Base-by-base conservation (phyloP, 2,888 invertebrate genomes). In the Standfussiana lucernea region DNA sequence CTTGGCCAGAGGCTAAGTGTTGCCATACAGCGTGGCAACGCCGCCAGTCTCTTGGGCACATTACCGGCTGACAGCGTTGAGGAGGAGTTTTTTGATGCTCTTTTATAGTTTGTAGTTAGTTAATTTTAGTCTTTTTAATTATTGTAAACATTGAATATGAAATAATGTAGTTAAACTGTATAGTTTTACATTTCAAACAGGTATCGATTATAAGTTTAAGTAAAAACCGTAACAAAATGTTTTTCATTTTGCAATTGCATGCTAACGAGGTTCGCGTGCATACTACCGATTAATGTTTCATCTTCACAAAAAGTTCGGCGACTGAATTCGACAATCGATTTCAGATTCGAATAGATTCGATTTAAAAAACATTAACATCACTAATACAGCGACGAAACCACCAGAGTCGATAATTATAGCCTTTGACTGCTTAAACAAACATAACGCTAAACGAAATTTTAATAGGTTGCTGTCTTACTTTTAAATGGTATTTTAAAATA, bases 371-470 rank as follows among this genome's bases (percentile, higher is more conserved):
- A 70, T 71, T 74, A 56, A 37, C 85, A 82, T 82, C 82, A 85
- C 83, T 77, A 80, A 64, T 69, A 74, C 40, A 47, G n/a, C 47
- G 50, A 35, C 47, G 28, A 21, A 89, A 90, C 93, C 93, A 91
- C 93, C 93, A 75, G 86, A 91, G 92, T 91, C 68, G 93, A 93
- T 94, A 94, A 94, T 94, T 93, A 92, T 83, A 90, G 90, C 90
- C 90, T 92, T 79, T 73, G 88, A 88, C 80, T 88, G 84, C 83
- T 89, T 90, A 92, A 92, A 91, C 92, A 93, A 93, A 92, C 87
- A 92, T 89, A 90, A 86, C 79, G 80, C 86, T 89, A 89, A 90
- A 77, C 71, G 71, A 85, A 85, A 79, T 79, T 85, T 82, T 87
- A 88, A 88, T 87, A 75, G 70, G 50, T 59, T 69, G 79, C 84